Percentiles rank a stretch among this genome's conserved stretches.
These are phyloP conservation scores for Lepidocyrtoides sp. DNA, from an alignment of 2,888 invertebrate species.

Conservation along the genomic window DNA sequence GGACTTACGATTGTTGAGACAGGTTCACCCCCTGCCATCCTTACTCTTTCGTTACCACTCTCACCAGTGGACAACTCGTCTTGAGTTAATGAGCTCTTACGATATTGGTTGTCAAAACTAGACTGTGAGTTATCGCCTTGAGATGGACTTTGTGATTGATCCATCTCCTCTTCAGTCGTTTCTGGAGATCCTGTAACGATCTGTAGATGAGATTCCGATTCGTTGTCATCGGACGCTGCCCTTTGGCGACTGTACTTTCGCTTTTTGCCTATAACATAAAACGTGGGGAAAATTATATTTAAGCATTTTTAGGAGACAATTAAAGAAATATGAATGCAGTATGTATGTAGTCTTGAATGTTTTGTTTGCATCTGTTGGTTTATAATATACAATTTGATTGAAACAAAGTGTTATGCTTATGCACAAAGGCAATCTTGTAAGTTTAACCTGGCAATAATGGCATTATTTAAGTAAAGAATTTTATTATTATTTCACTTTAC, in stretches of 20 bases:
- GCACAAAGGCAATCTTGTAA: no score
- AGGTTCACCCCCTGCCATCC: constrained; percentile 28
- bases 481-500: background rate
- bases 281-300: background rate
- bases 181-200: constrained; percentile 65
- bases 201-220: constrained; percentile 63
- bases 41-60: background rate
- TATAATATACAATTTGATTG: no score
- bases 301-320: no score
- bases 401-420: no score
- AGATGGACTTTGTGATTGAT: constrained; percentile 72
- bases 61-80: background rate
- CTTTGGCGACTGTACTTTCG: constrained; percentile 75
- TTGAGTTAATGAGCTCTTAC: constrained; percentile 21
- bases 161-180: constrained; percentile 71
- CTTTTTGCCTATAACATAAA: constrained; percentile 72
- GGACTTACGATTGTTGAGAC: constrained; percentile 46
- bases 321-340: background rate
- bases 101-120: background rate
- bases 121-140: constrained; percentile 61
- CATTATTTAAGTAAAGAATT: no score
- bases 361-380: no score
- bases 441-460: no score
- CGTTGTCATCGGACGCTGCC: constrained; percentile 77
- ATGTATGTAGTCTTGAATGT: no score